These are phyloP conservation scores for Nesidiocoris tenuis DNA, from an alignment of 2,888 invertebrate species.

Conservation along the genomic window DNA sequence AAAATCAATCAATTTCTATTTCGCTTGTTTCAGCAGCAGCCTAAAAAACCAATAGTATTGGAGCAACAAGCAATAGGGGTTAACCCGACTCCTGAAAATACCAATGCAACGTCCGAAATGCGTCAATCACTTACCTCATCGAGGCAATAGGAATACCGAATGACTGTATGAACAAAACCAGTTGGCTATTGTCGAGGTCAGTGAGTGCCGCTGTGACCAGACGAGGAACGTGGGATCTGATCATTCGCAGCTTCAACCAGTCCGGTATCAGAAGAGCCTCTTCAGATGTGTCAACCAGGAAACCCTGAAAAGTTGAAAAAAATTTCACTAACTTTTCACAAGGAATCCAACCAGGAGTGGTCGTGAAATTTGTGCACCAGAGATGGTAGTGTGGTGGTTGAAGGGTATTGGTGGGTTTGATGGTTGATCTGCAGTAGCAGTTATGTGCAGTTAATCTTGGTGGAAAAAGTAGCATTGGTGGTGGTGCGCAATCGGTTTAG, in stretches of 20 bases:
- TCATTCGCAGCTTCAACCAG: conserved; percentile 86
- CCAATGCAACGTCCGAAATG: too few species aligned
- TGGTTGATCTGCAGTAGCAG: too few species aligned
- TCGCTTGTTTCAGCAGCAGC: too few species aligned
- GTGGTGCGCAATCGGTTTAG: too few species aligned
- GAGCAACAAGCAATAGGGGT: conserved; percentile 52
- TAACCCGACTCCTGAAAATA: not conserved
- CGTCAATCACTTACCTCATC: conserved; percentile 73
- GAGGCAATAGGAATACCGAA: conserved; percentile 90
- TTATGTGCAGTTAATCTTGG: too few species aligned
- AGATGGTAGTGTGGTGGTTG: too few species aligned
- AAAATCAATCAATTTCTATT: too few species aligned
- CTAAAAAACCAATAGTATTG: not conserved
- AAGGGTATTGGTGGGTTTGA: too few species aligned
- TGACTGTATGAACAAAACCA: conserved; percentile 91
- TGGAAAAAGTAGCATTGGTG: too few species aligned
- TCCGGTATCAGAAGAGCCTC: conserved; percentile 83
- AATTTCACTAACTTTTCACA: too few species aligned
- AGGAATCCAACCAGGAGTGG: too few species aligned
- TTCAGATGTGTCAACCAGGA: conserved; percentile 74
- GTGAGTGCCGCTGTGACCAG: conserved; percentile 83
- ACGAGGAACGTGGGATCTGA: conserved; percentile 74
- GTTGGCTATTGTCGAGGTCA: conserved; percentile 81
- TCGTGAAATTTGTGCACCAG: too few species aligned
- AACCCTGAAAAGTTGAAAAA: conserved; percentile 59